Conservation (phyloP, 2,797 vertebrate genomes). For the Sebastes matsubarae region DNA sequence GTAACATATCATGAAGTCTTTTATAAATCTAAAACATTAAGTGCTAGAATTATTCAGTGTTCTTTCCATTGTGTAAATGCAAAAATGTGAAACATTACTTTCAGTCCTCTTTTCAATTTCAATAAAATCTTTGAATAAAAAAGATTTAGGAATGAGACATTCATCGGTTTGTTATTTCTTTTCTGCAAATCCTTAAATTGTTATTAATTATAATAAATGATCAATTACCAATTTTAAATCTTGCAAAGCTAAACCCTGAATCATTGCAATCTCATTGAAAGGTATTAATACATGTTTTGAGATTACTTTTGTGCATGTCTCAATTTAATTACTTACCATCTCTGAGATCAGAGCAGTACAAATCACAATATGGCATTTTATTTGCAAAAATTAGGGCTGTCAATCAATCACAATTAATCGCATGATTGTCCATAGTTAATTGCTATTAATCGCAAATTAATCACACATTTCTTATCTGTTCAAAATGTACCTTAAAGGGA, state of each 20-base stretch:
- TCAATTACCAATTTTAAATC: background rate
- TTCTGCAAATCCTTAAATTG: background rate
- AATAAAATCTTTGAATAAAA: background rate
- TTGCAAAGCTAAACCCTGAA: background rate
- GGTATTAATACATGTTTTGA: background rate
- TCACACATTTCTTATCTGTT: no score
- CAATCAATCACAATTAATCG: no score
- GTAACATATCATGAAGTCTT: background rate
- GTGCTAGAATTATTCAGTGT: background rate
- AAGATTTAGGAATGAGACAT: background rate
- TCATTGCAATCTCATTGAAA: background rate
- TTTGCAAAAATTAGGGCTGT: background rate
- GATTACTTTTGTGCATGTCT: background rate
- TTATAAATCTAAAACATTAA: background rate
- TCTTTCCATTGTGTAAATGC: background rate
- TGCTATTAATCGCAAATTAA: no score
- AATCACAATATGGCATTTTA: background rate
- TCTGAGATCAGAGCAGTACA: background rate
- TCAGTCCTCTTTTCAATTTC: background rate
- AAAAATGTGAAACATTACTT: background rate
- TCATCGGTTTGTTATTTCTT: background rate
- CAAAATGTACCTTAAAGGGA: no score
- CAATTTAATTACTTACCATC: background rate
- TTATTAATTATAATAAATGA: background rate
- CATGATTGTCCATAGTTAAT: no score